Percentiles rank a stretch among this genome's conserved stretches.
These are phyloP conservation scores for Radopholus similis DNA, from an alignment of 1,140 invertebrate species.

Conservation along the genomic window DNA sequence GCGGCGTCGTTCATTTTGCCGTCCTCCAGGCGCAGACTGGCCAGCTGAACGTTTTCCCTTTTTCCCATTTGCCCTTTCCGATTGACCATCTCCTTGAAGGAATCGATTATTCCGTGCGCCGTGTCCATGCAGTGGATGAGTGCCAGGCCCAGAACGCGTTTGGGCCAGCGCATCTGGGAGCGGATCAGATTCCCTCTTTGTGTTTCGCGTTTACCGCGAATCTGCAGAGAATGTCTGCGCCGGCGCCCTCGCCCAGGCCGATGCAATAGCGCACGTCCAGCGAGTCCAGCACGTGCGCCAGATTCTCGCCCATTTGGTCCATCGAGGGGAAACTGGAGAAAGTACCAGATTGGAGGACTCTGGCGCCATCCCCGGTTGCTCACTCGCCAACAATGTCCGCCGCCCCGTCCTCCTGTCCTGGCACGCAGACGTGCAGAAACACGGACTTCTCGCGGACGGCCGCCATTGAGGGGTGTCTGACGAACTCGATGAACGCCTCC, in stretches of 20 bases:
- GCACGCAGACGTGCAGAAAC: conserved; percentile 13
- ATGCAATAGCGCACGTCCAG: conserved; percentile 2
- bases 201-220: neutral
- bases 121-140: conserved; percentile 3
- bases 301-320: neutral
- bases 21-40: neutral
- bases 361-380: neutral
- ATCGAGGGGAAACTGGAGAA: conserved; percentile 4
- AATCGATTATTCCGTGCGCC: neutral
- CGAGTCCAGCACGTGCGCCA: conserved; percentile 1
- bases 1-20: neutral
- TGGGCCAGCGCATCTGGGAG: neutral
- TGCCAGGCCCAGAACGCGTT: neutral
- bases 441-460: neutral
- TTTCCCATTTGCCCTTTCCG: neutral
- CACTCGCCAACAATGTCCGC: neutral
- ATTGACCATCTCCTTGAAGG: neutral
- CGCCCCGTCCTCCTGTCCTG: conserved; percentile 3
- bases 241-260: conserved; percentile 2
- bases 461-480: neutral
- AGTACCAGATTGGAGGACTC: neutral
- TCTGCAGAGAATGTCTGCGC: neutral
- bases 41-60: neutral
- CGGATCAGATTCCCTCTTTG: neutral
- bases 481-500: neutral